Percentiles rank a stretch among this genome's conserved stretches.
Conservation (phyloP, 2,113 vertebrate genomes). For the Antechinus stuartii region DNA sequence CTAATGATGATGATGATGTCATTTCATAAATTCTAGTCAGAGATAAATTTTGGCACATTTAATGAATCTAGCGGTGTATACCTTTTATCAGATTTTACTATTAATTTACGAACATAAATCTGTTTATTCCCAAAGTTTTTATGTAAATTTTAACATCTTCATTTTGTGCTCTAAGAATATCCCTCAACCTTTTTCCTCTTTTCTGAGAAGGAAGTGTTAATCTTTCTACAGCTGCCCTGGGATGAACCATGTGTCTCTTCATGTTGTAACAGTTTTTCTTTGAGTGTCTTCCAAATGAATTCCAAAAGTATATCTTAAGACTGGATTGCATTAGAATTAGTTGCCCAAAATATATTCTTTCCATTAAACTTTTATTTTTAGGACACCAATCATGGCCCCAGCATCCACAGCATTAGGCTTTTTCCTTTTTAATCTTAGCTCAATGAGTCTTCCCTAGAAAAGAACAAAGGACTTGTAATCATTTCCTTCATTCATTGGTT, state of each 20-base stretch:
- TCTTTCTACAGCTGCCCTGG: not conserved
- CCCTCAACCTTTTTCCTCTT: not conserved
- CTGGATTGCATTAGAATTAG: not conserved
- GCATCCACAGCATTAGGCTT: not conserved
- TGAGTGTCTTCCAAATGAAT: not conserved
- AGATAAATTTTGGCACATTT: not conserved
- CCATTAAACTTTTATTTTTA: not conserved
- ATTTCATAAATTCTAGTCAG: too few relatives aligned
- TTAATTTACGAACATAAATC: not conserved
- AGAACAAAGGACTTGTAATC: not conserved
- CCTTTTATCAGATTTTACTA: not conserved
- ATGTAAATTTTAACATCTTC: not conserved
- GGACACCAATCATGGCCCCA: not conserved
- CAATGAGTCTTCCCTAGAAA: not conserved
- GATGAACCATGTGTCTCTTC: not conserved
- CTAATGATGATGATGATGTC: not conserved
- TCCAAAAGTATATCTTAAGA: not conserved
- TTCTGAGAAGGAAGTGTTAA: not conserved
- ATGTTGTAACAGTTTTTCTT: not conserved
- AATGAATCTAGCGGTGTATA: not conserved
- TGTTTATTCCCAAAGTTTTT: not conserved
- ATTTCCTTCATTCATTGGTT: not conserved
- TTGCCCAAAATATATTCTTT: not conserved
- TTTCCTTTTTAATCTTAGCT: not conserved
- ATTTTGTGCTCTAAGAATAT: not conserved